phyloP scores from a whole-genome alignment of 2,888 invertebrate genomes.

The Harmothoe impar region DNA sequence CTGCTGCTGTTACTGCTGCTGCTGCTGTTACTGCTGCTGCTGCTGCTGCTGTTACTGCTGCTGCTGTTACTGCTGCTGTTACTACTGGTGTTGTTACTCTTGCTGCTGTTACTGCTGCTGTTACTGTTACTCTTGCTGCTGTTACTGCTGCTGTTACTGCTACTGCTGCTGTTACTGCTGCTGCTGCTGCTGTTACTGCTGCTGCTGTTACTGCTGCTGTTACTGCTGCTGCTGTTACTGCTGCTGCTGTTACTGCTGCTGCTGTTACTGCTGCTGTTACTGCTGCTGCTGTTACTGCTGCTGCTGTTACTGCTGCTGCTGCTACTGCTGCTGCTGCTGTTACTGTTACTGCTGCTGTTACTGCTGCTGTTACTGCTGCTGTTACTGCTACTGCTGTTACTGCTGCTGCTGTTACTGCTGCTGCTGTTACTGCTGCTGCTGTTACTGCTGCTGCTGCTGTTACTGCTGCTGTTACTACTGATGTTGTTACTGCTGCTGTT shows the following conservation, averaged over 20 bases:
- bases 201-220: constrained; percentile 15
- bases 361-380: no score
- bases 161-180: constrained; percentile 51
- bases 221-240: constrained; percentile 54
- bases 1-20: constrained; percentile 17
- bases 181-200: constrained; percentile 39
- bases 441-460: no score
- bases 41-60: constrained; percentile 51
- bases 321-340: constrained; percentile 51
- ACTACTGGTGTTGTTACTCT: no score
- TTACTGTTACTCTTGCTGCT: no score
- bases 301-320: constrained; percentile 55
- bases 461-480: no score
- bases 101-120: constrained; percentile 43
- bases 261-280: not conserved
- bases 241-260: constrained; percentile 30
- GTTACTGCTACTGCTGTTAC: no score
- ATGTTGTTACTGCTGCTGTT: no score
- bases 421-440: no score
- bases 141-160: no score
- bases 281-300: constrained; percentile 21
- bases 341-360: no score
- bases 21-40: constrained; percentile 52
- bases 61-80: constrained; percentile 48
- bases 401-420: no score